Percentiles rank a stretch among this genome's conserved stretches.
Conservation (phyloP, 2,797 vertebrate genomes). For the Mareca strepera region DNA sequence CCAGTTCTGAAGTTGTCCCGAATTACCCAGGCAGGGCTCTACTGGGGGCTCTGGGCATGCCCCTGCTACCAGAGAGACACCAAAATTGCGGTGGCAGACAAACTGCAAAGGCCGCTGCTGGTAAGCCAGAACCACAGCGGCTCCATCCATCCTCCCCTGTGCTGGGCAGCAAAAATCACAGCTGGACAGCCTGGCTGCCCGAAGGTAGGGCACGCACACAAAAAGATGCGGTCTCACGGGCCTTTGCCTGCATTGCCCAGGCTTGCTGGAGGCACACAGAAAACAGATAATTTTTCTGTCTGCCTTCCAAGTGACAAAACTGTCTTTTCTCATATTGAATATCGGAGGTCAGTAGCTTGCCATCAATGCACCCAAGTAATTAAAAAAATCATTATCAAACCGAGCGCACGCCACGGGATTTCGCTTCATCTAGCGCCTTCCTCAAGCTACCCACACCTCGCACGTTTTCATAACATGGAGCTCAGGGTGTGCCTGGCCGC, state of each 20-base stretch:
- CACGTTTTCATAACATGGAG: constrained; percentile 15
- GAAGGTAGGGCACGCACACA: neutral
- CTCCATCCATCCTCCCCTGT: neutral
- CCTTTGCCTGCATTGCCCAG: neutral
- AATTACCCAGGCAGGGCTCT: neutral
- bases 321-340: constrained; percentile 65
- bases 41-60: neutral
- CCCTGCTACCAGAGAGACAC: neutral
- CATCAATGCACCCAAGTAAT: constrained; percentile 68
- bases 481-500: neutral
- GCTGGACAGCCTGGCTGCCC: neutral
- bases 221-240: neutral
- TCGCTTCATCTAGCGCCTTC: constrained; percentile 16
- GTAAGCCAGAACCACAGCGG: neutral
- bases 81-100: neutral
- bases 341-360: constrained; percentile 54
- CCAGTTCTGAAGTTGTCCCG: neutral
- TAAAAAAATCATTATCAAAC: constrained; percentile 66
- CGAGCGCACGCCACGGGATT: constrained; percentile 38
- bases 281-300: constrained; percentile 54
- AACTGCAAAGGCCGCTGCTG: neutral
- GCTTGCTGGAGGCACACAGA: constrained; percentile 30
- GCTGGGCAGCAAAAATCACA: neutral
- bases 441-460: constrained; percentile 4
- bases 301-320: constrained; percentile 56